Conservation (phyloP, 1,140 invertebrate species). For the Ridgeia piscesae region DNA sequence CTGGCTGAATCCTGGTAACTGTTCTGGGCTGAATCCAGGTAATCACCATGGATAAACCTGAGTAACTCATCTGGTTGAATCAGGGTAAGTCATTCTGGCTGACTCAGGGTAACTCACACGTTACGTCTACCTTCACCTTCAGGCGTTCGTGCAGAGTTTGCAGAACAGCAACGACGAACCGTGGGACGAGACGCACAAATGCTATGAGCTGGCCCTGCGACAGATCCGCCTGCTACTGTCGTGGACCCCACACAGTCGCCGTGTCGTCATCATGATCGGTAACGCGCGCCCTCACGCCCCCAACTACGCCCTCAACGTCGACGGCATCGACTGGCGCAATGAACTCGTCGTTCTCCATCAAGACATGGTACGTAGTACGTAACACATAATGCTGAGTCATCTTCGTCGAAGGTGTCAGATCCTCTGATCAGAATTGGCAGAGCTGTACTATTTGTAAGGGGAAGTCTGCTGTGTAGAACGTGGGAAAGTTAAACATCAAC, state of each 20-base stretch:
- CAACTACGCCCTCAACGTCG: conserved; percentile 32
- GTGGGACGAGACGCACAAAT: not conserved
- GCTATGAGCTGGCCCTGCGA: conserved; percentile 7
- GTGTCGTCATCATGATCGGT: conserved; percentile 44
- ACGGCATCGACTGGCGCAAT: conserved; percentile 43
- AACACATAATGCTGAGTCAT: not conserved
- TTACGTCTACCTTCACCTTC: not conserved
- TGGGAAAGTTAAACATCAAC: too few species aligned
- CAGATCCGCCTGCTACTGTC: conserved; percentile 22
- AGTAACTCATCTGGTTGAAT: too few species aligned
- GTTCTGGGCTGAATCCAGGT: too few species aligned
- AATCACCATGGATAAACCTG: too few species aligned
- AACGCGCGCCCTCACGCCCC: conserved; percentile 42
- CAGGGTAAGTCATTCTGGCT: too few species aligned
- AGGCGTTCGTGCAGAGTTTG: not conserved
- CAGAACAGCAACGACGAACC: not conserved
- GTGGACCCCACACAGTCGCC: conserved; percentile 39
- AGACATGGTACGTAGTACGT: not conserved
- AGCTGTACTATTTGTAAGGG: too few species aligned
- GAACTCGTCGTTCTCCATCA: conserved; percentile 29
- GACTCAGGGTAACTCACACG: not conserved
- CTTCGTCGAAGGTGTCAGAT: not conserved
- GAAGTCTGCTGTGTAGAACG: too few species aligned
- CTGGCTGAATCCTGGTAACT: too few species aligned
- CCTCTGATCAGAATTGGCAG: too few species aligned